These are phyloP conservation scores for Ahaetulla prasina DNA, from an alignment of 2,113 vertebrate genomes.

Conservation along the genomic window DNA sequence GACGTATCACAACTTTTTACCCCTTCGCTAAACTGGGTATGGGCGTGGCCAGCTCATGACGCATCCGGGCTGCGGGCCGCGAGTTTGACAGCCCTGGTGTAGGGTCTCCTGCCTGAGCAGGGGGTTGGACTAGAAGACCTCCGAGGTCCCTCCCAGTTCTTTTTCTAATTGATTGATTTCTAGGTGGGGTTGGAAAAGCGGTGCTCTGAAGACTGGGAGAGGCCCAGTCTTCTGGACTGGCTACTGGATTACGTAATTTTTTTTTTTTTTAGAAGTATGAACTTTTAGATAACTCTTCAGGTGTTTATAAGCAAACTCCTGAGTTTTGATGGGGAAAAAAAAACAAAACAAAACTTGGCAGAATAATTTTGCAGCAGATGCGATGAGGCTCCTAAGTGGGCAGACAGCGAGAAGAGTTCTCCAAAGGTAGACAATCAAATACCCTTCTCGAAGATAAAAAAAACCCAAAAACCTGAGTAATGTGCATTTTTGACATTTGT, in stretches of 20 bases:
- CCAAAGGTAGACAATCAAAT: background rate
- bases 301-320: background rate
- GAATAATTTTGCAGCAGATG: background rate
- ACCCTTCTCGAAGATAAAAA: background rate
- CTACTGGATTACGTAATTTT: background rate
- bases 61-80: too few species aligned
- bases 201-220: background rate
- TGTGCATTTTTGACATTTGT: background rate
- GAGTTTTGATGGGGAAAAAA: background rate
- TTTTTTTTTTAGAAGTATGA: background rate
- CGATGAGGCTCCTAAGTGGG: background rate
- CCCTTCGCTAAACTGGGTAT: too few species aligned
- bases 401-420: background rate
- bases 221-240: background rate
- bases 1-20: too few species aligned
- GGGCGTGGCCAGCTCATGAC: too few species aligned
- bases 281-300: background rate
- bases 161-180: background rate
- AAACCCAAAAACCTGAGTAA: background rate
- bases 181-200: background rate
- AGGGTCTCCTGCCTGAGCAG: background rate
- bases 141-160: background rate
- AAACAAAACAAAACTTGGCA: background rate
- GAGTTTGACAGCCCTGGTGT: too few species aligned
- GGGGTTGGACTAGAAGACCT: background rate